Evolutionary conservation across 2,113 vertebrate genomes (phyloP).

Genomic region (Delphinapterus leucas): DNA sequence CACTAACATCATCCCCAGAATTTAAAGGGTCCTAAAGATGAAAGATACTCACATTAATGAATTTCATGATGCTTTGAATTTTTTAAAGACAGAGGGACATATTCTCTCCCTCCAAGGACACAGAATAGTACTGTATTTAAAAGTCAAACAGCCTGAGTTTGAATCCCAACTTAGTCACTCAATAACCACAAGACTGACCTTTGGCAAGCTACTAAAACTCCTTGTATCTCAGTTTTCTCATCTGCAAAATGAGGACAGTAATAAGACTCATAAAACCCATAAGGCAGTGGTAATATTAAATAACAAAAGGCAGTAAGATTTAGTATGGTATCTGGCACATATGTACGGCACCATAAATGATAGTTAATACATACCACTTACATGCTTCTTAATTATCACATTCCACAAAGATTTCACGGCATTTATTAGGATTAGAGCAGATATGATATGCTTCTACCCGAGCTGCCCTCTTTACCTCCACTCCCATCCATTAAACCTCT

Average conservation of each 20-base stretch:
- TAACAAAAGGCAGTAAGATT: neutral
- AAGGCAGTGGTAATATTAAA: neutral
- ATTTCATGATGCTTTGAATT: constrained; percentile 30
- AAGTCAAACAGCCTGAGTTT: constrained; percentile 18
- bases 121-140: neutral
- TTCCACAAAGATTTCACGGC: neutral
- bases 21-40: constrained; percentile 93
- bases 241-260: constrained; percentile 18
- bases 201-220: constrained; percentile 15
- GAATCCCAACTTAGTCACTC: neutral
- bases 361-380: neutral
- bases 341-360: neutral
- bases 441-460: neutral
- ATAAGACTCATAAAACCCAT: neutral
- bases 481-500: neutral
- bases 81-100: constrained; percentile 25
- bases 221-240: neutral
- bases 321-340: neutral
- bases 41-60: constrained; percentile 55
- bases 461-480: neutral
- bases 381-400: neutral
- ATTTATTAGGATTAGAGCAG: neutral
- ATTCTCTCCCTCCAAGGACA: neutral
- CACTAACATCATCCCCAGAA: constrained; percentile 96
- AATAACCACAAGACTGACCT: neutral